These are phyloP conservation scores for Phalacrocorax aristotelis DNA, from an alignment of 2,113 vertebrate species.

Conservation along the genomic window DNA sequence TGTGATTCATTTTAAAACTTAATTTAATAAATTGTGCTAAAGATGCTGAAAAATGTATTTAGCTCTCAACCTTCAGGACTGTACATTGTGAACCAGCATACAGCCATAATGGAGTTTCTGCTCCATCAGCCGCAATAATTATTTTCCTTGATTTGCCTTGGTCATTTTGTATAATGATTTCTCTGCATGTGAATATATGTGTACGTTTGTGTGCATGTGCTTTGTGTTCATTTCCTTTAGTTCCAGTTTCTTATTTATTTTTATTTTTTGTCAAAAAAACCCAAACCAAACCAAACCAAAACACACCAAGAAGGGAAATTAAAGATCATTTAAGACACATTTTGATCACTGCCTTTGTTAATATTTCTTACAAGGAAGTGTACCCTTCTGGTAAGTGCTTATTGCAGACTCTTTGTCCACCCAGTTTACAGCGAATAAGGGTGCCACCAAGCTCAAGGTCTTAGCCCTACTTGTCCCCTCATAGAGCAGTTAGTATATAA, in stretches of 20 bases:
- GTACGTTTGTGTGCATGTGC: not conserved
- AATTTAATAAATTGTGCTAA: constrained; percentile 74
- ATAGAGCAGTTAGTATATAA: accelerated
- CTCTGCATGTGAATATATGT: not conserved
- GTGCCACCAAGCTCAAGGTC: not conserved
- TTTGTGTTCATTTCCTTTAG: not conserved
- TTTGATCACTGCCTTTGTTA: not conserved
- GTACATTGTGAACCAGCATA: constrained; percentile 59
- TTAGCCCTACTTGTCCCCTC: not conserved
- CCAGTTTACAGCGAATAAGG: not conserved
- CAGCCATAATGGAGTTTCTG: constrained; percentile 76
- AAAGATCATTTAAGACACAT: not conserved
- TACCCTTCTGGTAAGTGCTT: not conserved
- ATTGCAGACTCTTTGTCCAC: not conserved
- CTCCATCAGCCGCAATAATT: constrained; percentile 76
- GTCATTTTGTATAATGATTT: constrained; percentile 67
- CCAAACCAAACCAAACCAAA: not conserved
- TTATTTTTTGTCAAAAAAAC: not conserved
- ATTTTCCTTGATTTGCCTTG: constrained; percentile 75
- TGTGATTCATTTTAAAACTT: constrained; percentile 71
- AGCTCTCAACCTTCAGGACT: constrained; percentile 49
- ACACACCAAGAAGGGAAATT: not conserved
- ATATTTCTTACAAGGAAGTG: not conserved
- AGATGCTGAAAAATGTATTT: constrained; percentile 75
- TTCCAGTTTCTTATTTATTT: not conserved